Conservation (phyloP, 1,140 invertebrate genomes). For the Zophobas atratus region DNA sequence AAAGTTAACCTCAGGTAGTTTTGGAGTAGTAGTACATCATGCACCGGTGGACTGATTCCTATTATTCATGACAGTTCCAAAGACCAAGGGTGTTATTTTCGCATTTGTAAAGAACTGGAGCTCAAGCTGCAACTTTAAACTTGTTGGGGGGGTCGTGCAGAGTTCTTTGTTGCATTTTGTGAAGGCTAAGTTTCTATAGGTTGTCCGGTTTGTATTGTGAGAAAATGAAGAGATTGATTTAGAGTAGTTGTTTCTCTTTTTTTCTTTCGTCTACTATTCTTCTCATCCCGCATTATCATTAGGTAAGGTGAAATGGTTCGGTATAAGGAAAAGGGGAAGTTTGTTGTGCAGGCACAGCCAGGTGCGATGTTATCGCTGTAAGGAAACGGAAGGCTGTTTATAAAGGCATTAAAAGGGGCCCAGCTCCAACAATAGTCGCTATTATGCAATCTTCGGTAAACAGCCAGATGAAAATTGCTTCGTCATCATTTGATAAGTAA, state of each 20-base stretch:
- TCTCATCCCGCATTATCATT: constrained; percentile 32
- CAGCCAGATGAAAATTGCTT: constrained; percentile 27
- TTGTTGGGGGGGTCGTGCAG: constrained; percentile 44
- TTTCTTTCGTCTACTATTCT: background rate
- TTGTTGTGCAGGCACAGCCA: constrained; percentile 40
- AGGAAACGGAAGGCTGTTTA: constrained; percentile 47
- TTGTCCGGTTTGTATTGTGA: constrained; percentile 41
- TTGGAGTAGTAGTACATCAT: background rate
- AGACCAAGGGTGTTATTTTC: constrained; percentile 15
- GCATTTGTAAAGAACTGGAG: constrained; percentile 10
- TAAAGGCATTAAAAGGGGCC: constrained; percentile 40
- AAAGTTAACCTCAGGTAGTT: constrained; percentile 6
- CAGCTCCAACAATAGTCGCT: constrained; percentile 27
- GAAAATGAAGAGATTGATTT: constrained; percentile 18
- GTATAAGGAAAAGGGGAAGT: constrained; percentile 39
- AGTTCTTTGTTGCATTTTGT: constrained; percentile 30
- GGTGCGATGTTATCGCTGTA: constrained; percentile 46
- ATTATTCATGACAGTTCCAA: background rate
- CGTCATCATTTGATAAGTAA: constrained; percentile 28
- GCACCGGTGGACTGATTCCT: background rate
- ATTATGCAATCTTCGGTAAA: constrained; percentile 43
- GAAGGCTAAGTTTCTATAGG: constrained; percentile 34
- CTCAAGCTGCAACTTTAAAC: constrained; percentile 48
- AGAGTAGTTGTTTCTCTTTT: constrained; percentile 4
- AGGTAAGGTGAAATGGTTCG: constrained; percentile 25